A percentile compares a stretch with the other conserved stretches of the same genome.
Evolutionary conservation across 2,113 vertebrate genomes (phyloP).

Genomic region (Rousettus leschenaultii): DNA sequence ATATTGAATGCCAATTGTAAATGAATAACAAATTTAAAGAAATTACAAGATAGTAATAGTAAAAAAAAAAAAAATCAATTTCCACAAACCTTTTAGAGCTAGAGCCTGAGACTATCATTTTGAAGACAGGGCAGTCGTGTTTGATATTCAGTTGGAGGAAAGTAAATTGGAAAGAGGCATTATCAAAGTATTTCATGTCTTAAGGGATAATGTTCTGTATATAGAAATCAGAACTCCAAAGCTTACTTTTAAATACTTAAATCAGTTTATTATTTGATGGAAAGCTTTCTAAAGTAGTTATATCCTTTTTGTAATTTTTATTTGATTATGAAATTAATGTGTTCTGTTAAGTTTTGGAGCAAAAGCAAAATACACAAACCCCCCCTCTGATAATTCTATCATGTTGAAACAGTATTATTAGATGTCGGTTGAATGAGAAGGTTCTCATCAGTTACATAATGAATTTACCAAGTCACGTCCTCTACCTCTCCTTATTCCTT

Average conservation of each 20-base stretch:
- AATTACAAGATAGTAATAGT: no score
- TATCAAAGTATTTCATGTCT: constrained; percentile 12
- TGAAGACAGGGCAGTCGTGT: constrained; percentile 12
- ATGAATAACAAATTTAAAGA: no score
- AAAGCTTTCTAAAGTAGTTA: constrained; percentile 8
- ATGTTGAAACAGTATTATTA: not conserved
- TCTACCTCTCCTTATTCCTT: not conserved
- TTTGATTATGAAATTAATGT: not conserved
- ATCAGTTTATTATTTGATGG: constrained; percentile 17
- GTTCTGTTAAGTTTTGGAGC: not conserved
- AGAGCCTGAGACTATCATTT: constrained; percentile 11
- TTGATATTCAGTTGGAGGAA: not conserved
- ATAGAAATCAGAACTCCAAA: constrained; percentile 1
- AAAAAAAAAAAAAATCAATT: not conserved
- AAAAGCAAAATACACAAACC: not conserved
- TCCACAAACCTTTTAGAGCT: constrained; percentile 5
- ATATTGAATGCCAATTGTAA: no score
- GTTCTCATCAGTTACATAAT: not conserved
- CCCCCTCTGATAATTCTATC: not conserved
- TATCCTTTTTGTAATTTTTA: not conserved
- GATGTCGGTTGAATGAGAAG: not conserved
- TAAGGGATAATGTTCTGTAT: not conserved
- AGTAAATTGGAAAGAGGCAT: constrained; percentile 32
- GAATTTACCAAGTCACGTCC: not conserved
- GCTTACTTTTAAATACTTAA: constrained; percentile 29